Evolutionary conservation across 2,113 vertebrate genomes (phyloP), one percentile per base, ranked within the genome.

Genomic region (Monarcha castaneiventris): DNA sequence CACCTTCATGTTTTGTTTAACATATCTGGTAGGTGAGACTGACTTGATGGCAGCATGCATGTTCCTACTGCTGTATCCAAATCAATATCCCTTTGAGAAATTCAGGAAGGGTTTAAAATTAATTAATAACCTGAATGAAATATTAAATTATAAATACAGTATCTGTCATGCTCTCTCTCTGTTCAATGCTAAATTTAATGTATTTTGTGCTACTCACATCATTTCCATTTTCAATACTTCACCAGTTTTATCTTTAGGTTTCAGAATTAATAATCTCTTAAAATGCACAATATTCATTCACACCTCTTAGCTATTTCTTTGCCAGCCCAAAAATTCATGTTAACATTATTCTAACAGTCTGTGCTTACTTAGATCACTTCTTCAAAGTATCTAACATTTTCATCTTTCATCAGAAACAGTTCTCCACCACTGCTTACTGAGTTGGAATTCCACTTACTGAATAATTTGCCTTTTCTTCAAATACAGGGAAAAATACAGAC

Each of bases 141-240:
- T 78, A 81, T 49, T 55, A 77, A 95, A 77, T 68, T 86, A 58
- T 54, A 62, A 59, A 81, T 86, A 77, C 16, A 90, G 30, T 64
- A 72, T 33, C 19, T 72, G 10, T 35, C 59, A 49, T 73, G 7
- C 6, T 89, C 27, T 44, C 8, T 74, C n/a, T 63, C 35, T 61
- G 11, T 72, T 90, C 44, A 55, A 5, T 58, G 49, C 67, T 92
- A 84, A 89, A 81, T 72, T 33, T 86, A 11, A 39, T 75, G 29
- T 46, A 51, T 62, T 87, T 93, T 78, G 64, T 61, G 59, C 26
- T 84, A 30, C 17, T 76, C 5, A 2, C 1, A 0, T 75, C 39
- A 86, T 92, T 96, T 94, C 76, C 56, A 37, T 78, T 93, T 94
- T 91, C 52, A 89, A 27, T 49, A 56, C 52, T 85, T 83, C 16